These are phyloP conservation scores for Drosophila longiperda DNA, from an alignment of 2,888 invertebrate genomes.

Conservation along the genomic window DNA sequence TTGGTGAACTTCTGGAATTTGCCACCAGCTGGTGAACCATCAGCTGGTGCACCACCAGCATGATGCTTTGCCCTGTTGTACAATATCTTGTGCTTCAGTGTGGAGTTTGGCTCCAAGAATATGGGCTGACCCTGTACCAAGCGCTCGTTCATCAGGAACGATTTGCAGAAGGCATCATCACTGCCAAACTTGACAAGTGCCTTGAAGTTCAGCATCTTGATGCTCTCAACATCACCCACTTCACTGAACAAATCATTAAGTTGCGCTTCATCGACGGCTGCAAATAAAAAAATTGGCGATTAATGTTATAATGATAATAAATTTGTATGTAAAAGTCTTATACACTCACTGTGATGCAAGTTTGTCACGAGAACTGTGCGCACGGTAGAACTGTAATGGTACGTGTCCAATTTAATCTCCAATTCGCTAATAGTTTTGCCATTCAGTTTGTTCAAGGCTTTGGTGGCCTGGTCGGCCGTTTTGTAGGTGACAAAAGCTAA, in stretches of 20 bases:
- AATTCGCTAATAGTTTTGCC: constrained; percentile 62
- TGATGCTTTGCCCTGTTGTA: constrained; percentile 9
- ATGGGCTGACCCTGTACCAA: constrained; percentile 52
- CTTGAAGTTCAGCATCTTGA: constrained; percentile 35
- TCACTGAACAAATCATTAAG: constrained; percentile 53
- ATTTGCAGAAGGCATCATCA: constrained; percentile 75
- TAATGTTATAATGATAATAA: not conserved
- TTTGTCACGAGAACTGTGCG: constrained; percentile 53
- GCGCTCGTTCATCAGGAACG: constrained; percentile 72
- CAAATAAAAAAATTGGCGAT: not conserved
- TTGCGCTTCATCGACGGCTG: constrained; percentile 56
- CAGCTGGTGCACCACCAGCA: not conserved
- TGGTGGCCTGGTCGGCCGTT: constrained; percentile 41
- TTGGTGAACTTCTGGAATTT: constrained; percentile 24
- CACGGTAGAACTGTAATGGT: constrained; percentile 13
- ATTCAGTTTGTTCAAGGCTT: constrained; percentile 61
- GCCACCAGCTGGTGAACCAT: not conserved
- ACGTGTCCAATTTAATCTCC: constrained; percentile 60
- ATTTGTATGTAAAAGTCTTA: not conserved
- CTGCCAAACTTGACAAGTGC: constrained; percentile 69
- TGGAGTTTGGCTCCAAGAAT: constrained; percentile 77
- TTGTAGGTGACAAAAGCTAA: constrained; percentile 73
- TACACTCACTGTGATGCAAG: constrained; percentile 41
- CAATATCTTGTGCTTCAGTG: constrained; percentile 45
- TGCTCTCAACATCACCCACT: constrained; percentile 61